These are phyloP conservation scores for Coelinius sp. DNA, from an alignment of 2,888 invertebrate species.

Conservation along the genomic window DNA sequence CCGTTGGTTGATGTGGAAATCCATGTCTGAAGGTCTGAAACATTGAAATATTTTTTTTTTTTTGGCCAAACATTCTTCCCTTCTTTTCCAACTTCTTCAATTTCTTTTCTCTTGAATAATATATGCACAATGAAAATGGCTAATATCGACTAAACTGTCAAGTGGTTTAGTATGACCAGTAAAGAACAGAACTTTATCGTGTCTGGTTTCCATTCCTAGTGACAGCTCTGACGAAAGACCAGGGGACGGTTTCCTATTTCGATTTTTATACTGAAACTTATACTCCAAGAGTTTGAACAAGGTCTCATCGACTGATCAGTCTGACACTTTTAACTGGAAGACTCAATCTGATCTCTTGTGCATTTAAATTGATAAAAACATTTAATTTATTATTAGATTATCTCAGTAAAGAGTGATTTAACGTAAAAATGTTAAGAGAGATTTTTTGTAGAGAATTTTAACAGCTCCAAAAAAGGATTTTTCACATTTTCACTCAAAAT, in stretches of 20 bases:
- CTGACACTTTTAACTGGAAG: background rate
- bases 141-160: constrained; percentile 20
- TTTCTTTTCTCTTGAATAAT: constrained; percentile 3
- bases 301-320: background rate
- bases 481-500: no score
- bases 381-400: no score
- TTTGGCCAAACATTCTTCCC: background rate
- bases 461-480: no score
- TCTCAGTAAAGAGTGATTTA: no score
- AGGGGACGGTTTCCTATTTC: background rate
- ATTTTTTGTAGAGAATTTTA: no score
- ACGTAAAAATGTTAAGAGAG: no score
- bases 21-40: constrained; percentile 97
- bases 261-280: background rate
- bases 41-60: constrained; percentile 51
- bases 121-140: background rate
- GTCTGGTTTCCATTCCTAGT: constrained; percentile 6
- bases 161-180: background rate
- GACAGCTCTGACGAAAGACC: constrained; percentile 10
- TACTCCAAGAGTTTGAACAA: background rate
- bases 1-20: constrained; percentile 97
- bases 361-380: background rate
- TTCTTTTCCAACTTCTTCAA: background rate
- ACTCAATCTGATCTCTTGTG: background rate
- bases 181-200: constrained; percentile 18